Conservation (phyloP, 2,888 invertebrate species). For the Dendrolimus pini region DNA sequence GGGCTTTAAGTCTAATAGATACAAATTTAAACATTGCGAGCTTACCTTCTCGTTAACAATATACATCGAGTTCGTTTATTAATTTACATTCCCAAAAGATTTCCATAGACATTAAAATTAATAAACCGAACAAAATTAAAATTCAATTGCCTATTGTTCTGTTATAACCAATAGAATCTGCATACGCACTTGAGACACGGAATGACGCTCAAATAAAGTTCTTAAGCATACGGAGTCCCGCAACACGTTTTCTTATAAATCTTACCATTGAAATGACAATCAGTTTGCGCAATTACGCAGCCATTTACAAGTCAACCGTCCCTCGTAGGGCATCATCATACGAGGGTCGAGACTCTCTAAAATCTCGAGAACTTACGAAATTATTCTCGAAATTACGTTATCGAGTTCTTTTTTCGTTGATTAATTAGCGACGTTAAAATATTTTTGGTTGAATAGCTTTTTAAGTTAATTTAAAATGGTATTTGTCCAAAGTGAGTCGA, state of each 20-base stretch:
- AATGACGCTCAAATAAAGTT: background rate
- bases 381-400: background rate
- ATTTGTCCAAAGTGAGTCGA: too few relatives aligned
- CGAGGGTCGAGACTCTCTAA: background rate
- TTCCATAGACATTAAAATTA: background rate
- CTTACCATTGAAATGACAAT: background rate
- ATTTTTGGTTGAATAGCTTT: too few relatives aligned
- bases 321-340: background rate
- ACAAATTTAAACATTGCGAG: too few relatives aligned
- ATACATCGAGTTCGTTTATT: too few relatives aligned
- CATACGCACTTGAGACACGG: background rate
- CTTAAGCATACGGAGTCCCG: background rate
- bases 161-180: background rate
- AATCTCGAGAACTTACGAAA: background rate
- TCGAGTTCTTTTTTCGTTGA: background rate
- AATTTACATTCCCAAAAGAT: too few relatives aligned
- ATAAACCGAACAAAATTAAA: background rate
- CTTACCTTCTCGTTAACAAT: too few relatives aligned
- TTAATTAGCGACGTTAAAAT: background rate
- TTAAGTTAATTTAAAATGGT: too few relatives aligned
- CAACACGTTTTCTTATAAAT: background rate
- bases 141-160: background rate
- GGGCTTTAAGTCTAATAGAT: too few relatives aligned
- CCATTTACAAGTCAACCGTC: background rate
- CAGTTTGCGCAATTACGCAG: conserved; percentile 4